Evolutionary conservation across 2,797 vertebrate genomes (phyloP).

Genomic region (Semaprochilodus insignis): DNA sequence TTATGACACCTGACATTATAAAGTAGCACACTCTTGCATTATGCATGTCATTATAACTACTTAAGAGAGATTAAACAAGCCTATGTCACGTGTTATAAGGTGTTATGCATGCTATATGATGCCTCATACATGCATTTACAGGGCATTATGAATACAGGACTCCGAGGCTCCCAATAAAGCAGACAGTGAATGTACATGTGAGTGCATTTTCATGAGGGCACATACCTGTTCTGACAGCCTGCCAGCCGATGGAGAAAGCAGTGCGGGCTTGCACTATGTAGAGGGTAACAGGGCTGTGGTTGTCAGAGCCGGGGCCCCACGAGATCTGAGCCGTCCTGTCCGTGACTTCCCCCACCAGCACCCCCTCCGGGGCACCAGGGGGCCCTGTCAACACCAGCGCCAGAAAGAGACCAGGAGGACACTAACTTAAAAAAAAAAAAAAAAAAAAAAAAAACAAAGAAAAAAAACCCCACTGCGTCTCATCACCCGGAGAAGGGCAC

Average conservation of each 20-base stretch:
- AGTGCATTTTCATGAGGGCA: background rate
- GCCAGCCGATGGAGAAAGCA: conserved; percentile 90
- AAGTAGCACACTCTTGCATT: too few relatives aligned
- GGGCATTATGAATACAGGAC: too few relatives aligned
- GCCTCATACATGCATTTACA: too few relatives aligned
- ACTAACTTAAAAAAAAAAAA: conserved; percentile 13
- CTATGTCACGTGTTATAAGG: too few relatives aligned
- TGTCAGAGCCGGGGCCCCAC: conserved; percentile 84
- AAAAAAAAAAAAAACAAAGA: background rate
- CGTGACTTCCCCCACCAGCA: conserved; percentile 82
- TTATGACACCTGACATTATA: too few relatives aligned
- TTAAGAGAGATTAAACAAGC: too few relatives aligned
- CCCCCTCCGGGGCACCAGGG: conserved; percentile 84
- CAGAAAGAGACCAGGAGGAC: conserved; percentile 52
- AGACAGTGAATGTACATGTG: background rate
- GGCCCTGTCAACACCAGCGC: conserved; percentile 75
- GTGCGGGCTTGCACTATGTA: conserved; percentile 85
- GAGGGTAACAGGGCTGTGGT: conserved; percentile 87
- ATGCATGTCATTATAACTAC: too few relatives aligned
- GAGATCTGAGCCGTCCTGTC: conserved; percentile 84
- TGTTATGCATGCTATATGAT: too few relatives aligned
- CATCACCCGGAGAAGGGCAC: conserved; percentile 47
- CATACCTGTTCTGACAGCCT: conserved; percentile 84
- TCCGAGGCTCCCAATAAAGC: background rate
- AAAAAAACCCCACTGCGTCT: conserved; percentile 8